Conservation (phyloP, 2,888 invertebrate species). For the Mesopsocus fuscifrons region DNA sequence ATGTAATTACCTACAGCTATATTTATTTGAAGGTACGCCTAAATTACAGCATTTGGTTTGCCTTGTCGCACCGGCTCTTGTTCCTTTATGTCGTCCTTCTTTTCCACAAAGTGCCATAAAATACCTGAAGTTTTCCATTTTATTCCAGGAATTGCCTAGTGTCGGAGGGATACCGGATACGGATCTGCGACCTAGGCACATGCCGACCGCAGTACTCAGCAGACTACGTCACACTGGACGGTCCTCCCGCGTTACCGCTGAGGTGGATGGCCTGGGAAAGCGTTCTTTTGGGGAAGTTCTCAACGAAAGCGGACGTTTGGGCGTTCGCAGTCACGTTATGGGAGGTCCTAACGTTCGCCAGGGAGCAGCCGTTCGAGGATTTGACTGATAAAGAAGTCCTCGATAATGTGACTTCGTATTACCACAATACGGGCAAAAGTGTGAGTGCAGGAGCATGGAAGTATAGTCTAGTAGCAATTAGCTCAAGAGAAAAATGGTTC, state of each 20-base stretch:
- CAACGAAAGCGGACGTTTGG: conserved; percentile 75
- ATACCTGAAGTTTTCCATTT: no score
- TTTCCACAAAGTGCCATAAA: no score
- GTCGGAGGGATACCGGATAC: conserved; percentile 47
- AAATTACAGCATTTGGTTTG: no score
- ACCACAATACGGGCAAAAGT: conserved; percentile 50
- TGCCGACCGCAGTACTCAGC: conserved; percentile 47
- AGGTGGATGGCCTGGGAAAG: conserved; percentile 84
- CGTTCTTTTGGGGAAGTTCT: conserved; percentile 56
- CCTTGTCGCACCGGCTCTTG: no score
- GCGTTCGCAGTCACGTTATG: conserved; percentile 72
- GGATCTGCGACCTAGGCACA: conserved; percentile 56
- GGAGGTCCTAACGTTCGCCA: conserved; percentile 69
- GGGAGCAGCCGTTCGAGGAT: conserved; percentile 64
- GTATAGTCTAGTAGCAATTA: no score
- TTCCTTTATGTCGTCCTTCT: no score
- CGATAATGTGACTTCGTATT: conserved; percentile 62
- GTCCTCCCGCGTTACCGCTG: conserved; percentile 49
- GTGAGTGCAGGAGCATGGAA: no score
- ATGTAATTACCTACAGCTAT: no score
- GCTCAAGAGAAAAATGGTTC: no score
- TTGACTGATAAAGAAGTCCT: conserved; percentile 63
- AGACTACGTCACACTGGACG: conserved; percentile 64
- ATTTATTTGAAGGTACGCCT: no score
- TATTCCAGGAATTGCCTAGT: conserved; percentile 61